Conservation (phyloP, 2,113 vertebrate genomes). For the Ardeotis arabs region DNA sequence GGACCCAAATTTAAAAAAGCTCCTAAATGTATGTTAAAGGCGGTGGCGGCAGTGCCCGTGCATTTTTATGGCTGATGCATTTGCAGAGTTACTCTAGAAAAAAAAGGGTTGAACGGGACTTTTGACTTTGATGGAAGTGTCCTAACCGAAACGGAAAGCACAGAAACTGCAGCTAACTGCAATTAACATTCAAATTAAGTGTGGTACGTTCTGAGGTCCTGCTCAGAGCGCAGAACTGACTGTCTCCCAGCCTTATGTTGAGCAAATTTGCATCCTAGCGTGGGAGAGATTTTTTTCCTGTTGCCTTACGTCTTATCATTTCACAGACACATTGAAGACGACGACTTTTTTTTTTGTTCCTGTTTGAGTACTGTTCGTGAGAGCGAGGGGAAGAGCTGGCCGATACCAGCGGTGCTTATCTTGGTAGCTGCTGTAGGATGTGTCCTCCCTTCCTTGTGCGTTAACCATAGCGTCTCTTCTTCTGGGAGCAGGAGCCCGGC, state of each 20-base stretch:
- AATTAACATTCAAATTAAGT: too few relatives aligned
- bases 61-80: too few relatives aligned
- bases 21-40: too few relatives aligned
- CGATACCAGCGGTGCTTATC: background rate
- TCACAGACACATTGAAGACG: background rate
- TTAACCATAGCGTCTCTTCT: background rate
- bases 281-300: background rate
- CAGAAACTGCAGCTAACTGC: too few relatives aligned
- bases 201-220: background rate
- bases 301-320: background rate
- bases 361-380: background rate
- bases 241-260: background rate
- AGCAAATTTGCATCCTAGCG: background rate
- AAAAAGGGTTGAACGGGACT: too few relatives aligned
- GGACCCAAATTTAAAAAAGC: too few relatives aligned
- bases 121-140: too few relatives aligned
- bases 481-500: background rate
- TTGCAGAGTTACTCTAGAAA: too few relatives aligned
- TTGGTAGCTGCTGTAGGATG: background rate
- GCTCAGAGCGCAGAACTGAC: background rate
- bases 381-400: background rate
- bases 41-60: too few relatives aligned
- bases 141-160: too few relatives aligned
- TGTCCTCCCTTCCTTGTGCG: background rate
- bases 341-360: rapidly evolving